phyloP scores from a whole-genome alignment of 2,888 invertebrate genomes.

The Allophyes oxyacanthae region DNA sequence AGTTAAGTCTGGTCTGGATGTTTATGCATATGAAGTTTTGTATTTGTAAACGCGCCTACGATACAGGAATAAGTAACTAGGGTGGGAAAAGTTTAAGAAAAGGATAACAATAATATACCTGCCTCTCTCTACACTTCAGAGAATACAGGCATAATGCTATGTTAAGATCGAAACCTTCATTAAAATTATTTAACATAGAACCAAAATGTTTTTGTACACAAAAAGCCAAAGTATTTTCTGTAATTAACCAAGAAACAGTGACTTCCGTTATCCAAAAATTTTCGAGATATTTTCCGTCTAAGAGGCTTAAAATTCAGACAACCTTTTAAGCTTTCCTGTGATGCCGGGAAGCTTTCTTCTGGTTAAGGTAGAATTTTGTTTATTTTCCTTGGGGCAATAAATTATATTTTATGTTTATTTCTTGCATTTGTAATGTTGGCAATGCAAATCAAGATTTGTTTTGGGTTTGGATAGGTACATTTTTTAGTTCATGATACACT shows the following conservation, averaged over 20 bases:
- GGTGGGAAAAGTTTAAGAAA: too few species aligned
- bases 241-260: slow-evolving; percentile 37
- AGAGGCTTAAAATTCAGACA: slow-evolving; percentile 35
- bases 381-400: slow-evolving; percentile 29
- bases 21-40: too few species aligned
- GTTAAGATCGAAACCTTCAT: too few species aligned
- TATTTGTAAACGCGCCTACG: too few species aligned
- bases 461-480: too few species aligned
- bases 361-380: slow-evolving; percentile 24
- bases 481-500: slow-evolving; percentile 1
- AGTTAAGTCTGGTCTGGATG: too few species aligned
- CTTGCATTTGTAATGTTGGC: background rate
- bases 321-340: slow-evolving; percentile 32
- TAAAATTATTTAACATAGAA: background rate
- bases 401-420: slow-evolving; percentile 14
- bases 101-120: too few species aligned
- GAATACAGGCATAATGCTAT: too few species aligned
- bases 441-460: background rate
- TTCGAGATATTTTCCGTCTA: slow-evolving; percentile 29
- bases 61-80: too few species aligned
- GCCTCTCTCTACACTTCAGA: too few species aligned
- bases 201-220: slow-evolving; percentile 9
- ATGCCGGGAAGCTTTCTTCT: slow-evolving; percentile 20
- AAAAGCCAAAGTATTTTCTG: slow-evolving; percentile 33
- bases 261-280: slow-evolving; percentile 26